A percentile compares a stretch with the other conserved stretches of the same genome.
phyloP scores from a whole-genome alignment of 2,888 invertebrate genomes.

The Tetanocera ferruginea region DNA sequence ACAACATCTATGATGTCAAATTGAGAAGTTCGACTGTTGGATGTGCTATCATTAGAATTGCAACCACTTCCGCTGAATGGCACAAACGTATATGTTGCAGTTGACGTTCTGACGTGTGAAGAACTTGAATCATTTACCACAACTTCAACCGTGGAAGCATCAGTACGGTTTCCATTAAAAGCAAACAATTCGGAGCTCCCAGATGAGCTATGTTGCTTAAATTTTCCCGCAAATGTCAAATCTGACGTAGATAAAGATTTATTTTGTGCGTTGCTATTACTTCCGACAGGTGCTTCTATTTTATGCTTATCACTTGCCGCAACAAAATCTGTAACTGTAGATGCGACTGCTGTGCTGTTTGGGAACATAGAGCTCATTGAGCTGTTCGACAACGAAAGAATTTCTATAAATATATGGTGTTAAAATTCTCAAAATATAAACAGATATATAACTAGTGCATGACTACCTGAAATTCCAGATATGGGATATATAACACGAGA shows the following conservation, averaged over 20 bases:
- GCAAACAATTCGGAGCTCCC: constrained; percentile 29
- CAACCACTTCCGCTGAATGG: constrained; percentile 48
- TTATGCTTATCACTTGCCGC: not conserved
- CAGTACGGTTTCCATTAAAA: constrained; percentile 30
- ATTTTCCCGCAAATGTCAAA: constrained; percentile 67
- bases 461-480: constrained; percentile 49
- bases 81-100: constrained; percentile 36
- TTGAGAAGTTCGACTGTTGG: constrained; percentile 58
- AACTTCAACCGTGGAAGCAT: not conserved
- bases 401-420: constrained; percentile 49
- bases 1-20: constrained; percentile 54
- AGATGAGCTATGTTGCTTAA: constrained; percentile 54
- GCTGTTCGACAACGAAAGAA: constrained; percentile 60
- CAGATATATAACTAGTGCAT: not conserved
- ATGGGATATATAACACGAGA: constrained; percentile 47
- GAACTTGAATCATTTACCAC: not conserved
- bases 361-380: constrained; percentile 65
- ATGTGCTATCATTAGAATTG: constrained; percentile 59
- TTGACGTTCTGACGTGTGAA: constrained; percentile 1
- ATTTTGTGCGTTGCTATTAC: constrained; percentile 14
- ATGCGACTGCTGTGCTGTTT: constrained; percentile 15
- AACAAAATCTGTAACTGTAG: constrained; percentile 28
- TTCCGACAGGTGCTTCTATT: not conserved
- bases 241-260: constrained; percentile 51
- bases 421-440: not conserved